Conservation (phyloP, 1,140 invertebrate species). For the Ganaspis sp. region DNA sequence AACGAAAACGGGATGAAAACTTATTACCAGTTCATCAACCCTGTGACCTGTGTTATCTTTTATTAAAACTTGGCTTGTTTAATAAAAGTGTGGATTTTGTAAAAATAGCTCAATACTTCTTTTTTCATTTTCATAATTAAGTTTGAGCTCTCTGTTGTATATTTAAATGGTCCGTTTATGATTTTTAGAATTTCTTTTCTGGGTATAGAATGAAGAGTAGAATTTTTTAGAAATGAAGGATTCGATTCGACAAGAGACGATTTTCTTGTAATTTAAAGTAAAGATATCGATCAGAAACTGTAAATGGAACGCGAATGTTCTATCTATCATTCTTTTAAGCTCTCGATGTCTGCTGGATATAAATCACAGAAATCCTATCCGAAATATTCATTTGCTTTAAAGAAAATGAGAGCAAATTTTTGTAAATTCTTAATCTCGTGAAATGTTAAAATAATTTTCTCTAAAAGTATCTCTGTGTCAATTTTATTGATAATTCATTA, state of each 20-base stretch:
- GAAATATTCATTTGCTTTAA: constrained; percentile 9
- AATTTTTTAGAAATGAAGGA: too few relatives aligned
- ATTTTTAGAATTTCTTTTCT: too few relatives aligned
- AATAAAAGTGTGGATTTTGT: neutral
- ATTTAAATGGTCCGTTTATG: too few relatives aligned
- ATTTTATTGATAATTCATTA: too few relatives aligned
- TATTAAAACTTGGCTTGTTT: neutral
- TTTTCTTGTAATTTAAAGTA: neutral
- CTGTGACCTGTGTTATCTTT: neutral
- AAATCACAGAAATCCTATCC: neutral
- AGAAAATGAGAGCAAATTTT: neutral
- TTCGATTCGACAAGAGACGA: neutral
- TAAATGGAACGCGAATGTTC: constrained; percentile 15
- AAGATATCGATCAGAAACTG: constrained; percentile 1
- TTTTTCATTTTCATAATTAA: too few relatives aligned
- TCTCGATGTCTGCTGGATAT: neutral
- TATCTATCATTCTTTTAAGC: constrained; percentile 21
- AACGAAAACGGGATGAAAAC: too few relatives aligned
- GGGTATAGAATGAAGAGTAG: too few relatives aligned
- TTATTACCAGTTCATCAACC: neutral
- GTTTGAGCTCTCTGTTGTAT: too few relatives aligned
- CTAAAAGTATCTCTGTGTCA: neutral
- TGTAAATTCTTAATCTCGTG: neutral
- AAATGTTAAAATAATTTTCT: neutral
- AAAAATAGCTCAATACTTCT: neutral